A percentile compares a stretch with the other conserved stretches of the same genome.
phyloP scores from a whole-genome alignment of 2,113 vertebrate species.

The Ibidorhyncha struthersii region DNA sequence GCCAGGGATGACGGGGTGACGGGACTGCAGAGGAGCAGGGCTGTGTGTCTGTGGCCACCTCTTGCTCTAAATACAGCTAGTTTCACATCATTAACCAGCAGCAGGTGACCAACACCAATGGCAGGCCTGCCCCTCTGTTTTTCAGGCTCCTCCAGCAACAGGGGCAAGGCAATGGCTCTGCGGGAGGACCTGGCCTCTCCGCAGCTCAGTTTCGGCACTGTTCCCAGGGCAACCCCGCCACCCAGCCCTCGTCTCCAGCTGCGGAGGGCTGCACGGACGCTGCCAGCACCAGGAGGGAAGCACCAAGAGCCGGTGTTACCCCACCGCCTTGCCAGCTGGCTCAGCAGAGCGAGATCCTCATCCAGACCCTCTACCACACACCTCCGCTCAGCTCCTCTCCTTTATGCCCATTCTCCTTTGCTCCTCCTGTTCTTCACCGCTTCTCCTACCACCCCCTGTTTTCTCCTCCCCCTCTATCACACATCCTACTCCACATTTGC shows the following conservation, averaged over 20 bases:
- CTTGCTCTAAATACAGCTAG: neutral
- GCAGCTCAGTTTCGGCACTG: accelerated
- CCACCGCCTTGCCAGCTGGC: neutral
- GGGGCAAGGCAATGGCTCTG: neutral
- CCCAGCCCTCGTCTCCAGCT: neutral
- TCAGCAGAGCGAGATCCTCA: neutral
- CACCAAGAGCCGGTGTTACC: neutral
- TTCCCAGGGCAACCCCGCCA: too few species aligned
- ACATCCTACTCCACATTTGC: conserved; percentile 52
- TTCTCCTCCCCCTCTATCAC: conserved; percentile 31
- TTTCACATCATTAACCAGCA: neutral
- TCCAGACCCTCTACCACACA: neutral
- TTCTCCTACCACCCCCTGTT: conserved; percentile 18
- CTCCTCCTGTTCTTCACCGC: neutral
- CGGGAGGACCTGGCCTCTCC: neutral
- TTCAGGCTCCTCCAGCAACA: accelerated
- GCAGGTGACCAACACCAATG: neutral
- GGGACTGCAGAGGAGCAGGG: too few species aligned
- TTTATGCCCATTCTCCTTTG: neutral
- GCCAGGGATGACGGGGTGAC: neutral
- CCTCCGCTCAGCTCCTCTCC: neutral
- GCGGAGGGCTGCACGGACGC: neutral
- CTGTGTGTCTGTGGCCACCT: neutral
- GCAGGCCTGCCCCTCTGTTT: too few species aligned
- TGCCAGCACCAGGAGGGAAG: accelerated